Evolutionary conservation across 2,888 invertebrate genomes (phyloP).

Genomic region (Harpalus rubripes): DNA sequence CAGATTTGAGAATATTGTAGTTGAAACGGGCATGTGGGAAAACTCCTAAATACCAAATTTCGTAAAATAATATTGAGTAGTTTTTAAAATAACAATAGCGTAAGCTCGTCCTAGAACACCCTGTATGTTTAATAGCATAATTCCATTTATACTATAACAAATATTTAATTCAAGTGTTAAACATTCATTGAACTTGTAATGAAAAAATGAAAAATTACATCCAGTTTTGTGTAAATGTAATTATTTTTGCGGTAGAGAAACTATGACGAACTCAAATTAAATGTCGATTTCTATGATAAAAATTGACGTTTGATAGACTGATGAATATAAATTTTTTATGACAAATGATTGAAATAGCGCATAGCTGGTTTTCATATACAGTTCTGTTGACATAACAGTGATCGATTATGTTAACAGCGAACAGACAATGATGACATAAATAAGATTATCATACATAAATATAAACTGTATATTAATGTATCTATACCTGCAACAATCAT

Average conservation of each 20-base stretch:
- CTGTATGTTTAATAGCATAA: no score
- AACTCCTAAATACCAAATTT: no score
- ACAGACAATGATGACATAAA: slow-evolving; percentile 20
- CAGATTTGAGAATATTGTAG: no score
- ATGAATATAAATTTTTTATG: slow-evolving; percentile 38
- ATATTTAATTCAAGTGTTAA: no score
- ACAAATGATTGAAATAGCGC: slow-evolving; percentile 41
- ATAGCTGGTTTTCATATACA: slow-evolving; percentile 14
- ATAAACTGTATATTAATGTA: background rate
- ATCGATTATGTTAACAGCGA: background rate
- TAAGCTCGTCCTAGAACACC: no score
- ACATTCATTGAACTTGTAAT: background rate
- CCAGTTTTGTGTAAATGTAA: background rate
- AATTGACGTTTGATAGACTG: slow-evolving; percentile 18
- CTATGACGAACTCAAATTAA: slow-evolving; percentile 6
- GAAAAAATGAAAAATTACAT: background rate
- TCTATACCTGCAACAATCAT: no score
- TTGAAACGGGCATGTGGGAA: no score
- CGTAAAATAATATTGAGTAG: no score
- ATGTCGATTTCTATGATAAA: slow-evolving; percentile 14
- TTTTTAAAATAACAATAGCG: no score
- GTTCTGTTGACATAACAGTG: slow-evolving; percentile 4
- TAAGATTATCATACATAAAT: background rate
- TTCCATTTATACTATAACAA: background rate
- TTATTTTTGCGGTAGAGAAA: slow-evolving; percentile 8